Base-by-base conservation (phyloP, 2,797 vertebrate genomes). In the Paedocypris micromegethes region DNA sequence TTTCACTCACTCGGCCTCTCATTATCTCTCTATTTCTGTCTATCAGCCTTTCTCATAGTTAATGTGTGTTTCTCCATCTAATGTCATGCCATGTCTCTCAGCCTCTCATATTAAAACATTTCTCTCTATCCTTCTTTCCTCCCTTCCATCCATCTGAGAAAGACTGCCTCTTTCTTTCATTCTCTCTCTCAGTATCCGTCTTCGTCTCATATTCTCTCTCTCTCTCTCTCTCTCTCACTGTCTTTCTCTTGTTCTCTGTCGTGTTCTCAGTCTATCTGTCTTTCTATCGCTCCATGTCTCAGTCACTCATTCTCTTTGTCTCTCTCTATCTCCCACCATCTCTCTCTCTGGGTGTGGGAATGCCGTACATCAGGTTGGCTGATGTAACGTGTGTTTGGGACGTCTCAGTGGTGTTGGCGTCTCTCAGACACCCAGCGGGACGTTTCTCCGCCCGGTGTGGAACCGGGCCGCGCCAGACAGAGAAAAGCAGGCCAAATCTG, bases 401-500 rank as follows among this genome's bases (percentile, higher is more conserved):
- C 23, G 56, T 48, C 52, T 45, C 38, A 6, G 23, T n/a, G 9
- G 57, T 46, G 7, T 53, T 37, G 52, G 48, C 44, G 55, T 39
- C 5, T 46, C 41, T 66, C 41, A 3, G 23, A 23, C 4, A 39
- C 39, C 3, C n/a, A 55, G 37, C 64, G 45, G 65, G 55, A 58
- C 46, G 51, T 44, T 40, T 23, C 23, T 50, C 62, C 23, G 50
- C 5, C 41, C 39, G 39, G 5, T 37, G 45, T 46, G 43, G 62
- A 58, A 78, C 72, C 70, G 58, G 49, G 76, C 73, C 49, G 9
- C 65, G 69, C 67, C 60, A 65, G 72, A 40, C 61, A 58, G 52
- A 75, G 55, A 68, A 52, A 71, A 64, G 43, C 66, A 60, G 59
- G 55, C 70, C 66, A 73, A 70, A 70, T 66, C 63, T 72, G 60